Percentiles rank a stretch among this genome's conserved stretches.
phyloP scores from a whole-genome alignment of 2,888 invertebrate species.

The Caenorhabditis sp. region DNA sequence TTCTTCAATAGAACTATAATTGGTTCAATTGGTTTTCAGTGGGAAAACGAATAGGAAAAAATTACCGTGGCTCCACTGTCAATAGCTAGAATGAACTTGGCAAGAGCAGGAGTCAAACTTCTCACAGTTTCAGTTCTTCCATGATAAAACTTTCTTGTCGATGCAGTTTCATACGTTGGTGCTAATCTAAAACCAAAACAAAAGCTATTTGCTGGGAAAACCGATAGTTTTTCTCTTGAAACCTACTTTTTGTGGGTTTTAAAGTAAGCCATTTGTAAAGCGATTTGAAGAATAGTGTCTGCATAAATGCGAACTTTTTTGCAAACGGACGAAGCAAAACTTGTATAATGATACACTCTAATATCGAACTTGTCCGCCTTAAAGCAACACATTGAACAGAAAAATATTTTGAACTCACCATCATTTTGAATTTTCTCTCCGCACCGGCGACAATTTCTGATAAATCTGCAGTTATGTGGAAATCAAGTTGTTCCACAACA shows the following conservation, averaged over 20 bases:
- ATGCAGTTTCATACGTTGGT: constrained; percentile 78
- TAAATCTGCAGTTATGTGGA: constrained; percentile 18
- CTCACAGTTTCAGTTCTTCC: constrained; percentile 78
- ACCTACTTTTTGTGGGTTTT: constrained; percentile 72
- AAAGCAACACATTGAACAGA: neutral
- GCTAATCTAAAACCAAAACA: constrained; percentile 73
- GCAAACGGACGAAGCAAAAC: constrained; percentile 21
- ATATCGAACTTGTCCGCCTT: constrained; percentile 26
- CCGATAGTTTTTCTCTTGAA: neutral
- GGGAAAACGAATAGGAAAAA: neutral
- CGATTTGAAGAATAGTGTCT: constrained; percentile 77
- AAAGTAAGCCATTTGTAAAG: constrained; percentile 76
- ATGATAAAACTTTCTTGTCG: constrained; percentile 77
- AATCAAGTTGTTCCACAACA: constrained; percentile 18
- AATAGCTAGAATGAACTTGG: constrained; percentile 21
- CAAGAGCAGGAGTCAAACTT: constrained; percentile 75
- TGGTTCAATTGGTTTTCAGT: neutral
- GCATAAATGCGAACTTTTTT: constrained; percentile 74
- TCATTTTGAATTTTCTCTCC: constrained; percentile 64
- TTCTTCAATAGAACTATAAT: neutral
- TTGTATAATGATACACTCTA: constrained; percentile 20
- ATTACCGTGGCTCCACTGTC: constrained; percentile 25
- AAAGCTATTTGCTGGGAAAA: too few species aligned
- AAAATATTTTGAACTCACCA: constrained; percentile 15
- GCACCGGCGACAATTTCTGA: constrained; percentile 54